Percentiles rank a stretch among this genome's conserved stretches.
phyloP scores from a whole-genome alignment of 2,113 vertebrate species.

The Rallus limicola region DNA sequence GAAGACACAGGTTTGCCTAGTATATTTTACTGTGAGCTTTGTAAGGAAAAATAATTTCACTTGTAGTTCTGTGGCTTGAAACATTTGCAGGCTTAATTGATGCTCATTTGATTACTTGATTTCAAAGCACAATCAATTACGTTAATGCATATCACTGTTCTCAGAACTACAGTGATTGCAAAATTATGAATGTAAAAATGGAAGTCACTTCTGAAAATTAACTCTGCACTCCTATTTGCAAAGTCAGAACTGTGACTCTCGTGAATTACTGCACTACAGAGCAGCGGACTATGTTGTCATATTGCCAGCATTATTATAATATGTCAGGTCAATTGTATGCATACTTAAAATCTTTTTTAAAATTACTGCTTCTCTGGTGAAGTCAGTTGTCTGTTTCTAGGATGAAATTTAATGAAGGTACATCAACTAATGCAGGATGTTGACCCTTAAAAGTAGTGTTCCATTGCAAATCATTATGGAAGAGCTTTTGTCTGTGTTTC shows the following conservation, averaged over 20 bases:
- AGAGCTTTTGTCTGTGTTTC: background rate
- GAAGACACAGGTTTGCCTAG: background rate
- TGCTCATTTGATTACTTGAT: constrained; percentile 67
- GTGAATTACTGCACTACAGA: background rate
- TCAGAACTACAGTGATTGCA: constrained; percentile 47
- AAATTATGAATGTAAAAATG: constrained; percentile 62
- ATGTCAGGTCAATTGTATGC: background rate
- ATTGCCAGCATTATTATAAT: background rate
- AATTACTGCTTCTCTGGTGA: background rate
- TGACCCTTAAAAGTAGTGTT: background rate
- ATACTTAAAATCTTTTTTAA: background rate
- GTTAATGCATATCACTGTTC: constrained; percentile 58
- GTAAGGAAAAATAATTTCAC: constrained; percentile 13
- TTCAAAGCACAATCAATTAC: constrained; percentile 63
- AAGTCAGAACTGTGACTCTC: constrained; percentile 36
- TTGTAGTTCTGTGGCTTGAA: constrained; percentile 5
- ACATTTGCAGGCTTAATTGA: constrained; percentile 53
- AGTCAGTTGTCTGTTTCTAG: background rate
- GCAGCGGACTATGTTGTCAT: background rate
- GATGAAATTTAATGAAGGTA: background rate
- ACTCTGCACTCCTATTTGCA: constrained; percentile 20
- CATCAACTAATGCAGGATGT: background rate
- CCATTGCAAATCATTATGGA: background rate
- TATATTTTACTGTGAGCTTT: background rate
- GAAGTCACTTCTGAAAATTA: constrained; percentile 61